These are phyloP conservation scores for Lithophane socia DNA, from an alignment of 2,888 invertebrate genomes.

Conservation along the genomic window DNA sequence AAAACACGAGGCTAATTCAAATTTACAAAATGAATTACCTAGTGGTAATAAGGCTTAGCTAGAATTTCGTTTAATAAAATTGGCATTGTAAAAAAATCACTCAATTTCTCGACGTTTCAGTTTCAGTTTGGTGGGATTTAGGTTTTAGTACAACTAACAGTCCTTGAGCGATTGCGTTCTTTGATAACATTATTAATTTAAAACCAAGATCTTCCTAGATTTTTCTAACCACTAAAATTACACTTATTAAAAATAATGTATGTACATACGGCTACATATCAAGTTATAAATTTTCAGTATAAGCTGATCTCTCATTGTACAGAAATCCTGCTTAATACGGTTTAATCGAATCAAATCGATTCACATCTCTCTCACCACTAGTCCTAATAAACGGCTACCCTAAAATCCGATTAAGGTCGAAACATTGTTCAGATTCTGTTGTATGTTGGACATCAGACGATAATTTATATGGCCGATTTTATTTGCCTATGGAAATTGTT, in stretches of 20 bases:
- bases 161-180: neutral
- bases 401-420: conserved; percentile 52
- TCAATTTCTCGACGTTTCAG: neutral
- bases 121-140: neutral
- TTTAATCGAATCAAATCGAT: conserved; percentile 17
- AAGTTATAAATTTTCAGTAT: too few species aligned
- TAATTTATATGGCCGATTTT: conserved; percentile 59
- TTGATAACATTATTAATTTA: neutral
- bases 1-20: neutral
- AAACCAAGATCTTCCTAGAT: neutral
- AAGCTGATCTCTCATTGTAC: too few species aligned
- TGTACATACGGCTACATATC: too few species aligned
- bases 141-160: neutral
- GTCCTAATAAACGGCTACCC: conserved; percentile 46
- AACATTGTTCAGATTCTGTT: conserved; percentile 61
- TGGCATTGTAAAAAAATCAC: neutral
- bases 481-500: conserved; percentile 54
- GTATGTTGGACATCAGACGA: conserved; percentile 48
- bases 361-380: conserved; percentile 25
- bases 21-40: neutral
- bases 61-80: neutral
- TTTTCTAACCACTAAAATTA: neutral
- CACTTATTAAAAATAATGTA: neutral
- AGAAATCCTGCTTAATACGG: too few species aligned
- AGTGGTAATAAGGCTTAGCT: neutral